Percentiles rank a stretch among this genome's conserved stretches.
phyloP scores from a whole-genome alignment of 2,888 invertebrate genomes.

The Orthosia gracilis region DNA sequence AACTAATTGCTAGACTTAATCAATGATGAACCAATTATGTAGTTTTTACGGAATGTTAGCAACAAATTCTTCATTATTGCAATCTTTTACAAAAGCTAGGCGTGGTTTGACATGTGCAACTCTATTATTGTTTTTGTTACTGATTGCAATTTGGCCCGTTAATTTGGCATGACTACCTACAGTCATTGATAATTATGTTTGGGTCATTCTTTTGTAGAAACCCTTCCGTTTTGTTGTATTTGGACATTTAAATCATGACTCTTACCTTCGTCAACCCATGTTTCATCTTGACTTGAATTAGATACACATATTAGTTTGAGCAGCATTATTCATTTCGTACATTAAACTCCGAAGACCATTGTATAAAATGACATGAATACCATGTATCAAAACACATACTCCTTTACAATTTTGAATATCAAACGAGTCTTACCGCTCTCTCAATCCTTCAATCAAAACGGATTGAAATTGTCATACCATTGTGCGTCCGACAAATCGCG shows the following conservation, averaged over 20 bases:
- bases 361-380: conserved; percentile 13
- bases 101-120: background rate
- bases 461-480: conserved; percentile 39
- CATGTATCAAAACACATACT: conserved; percentile 2
- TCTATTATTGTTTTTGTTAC: background rate
- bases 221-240: background rate
- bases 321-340: background rate
- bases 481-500: conserved; percentile 52
- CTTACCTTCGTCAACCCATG: background rate
- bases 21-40: conserved; percentile 49
- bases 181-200: background rate
- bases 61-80: conserved; percentile 39
- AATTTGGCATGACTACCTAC: background rate
- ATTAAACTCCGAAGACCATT: background rate
- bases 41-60: conserved; percentile 38
- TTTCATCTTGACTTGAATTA: background rate
- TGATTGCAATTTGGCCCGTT: background rate
- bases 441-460: conserved; percentile 40
- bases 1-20: conserved; percentile 50
- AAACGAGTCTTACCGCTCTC: conserved; percentile 21
- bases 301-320: background rate
- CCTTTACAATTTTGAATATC: conserved; percentile 23
- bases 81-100: conserved; percentile 14
- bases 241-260: background rate
- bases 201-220: background rate